Base-by-base conservation (phyloP, 64 coral and sea anemone species). In the Catalaphyllia jardinei region DNA sequence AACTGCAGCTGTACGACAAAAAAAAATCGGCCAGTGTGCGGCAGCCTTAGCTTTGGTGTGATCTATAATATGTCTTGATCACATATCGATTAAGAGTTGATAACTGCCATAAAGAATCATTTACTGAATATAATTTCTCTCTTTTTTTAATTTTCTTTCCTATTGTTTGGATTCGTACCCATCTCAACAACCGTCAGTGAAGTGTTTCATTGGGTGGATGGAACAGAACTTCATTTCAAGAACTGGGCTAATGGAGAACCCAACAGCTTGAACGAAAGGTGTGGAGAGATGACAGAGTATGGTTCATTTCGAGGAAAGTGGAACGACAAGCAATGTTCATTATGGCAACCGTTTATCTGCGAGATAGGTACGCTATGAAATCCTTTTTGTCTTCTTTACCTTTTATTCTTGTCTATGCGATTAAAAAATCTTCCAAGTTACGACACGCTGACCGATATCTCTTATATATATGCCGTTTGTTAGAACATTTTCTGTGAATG, bases 231-330 rank as follows among this genome's bases (percentile, higher is more conserved):
- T 31, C 19, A 17, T 62, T 83, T 62, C n/a, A n/a, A 18, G 30
- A 83, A 83, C 31, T 83, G 79, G 79, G 33, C 63, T 46, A 19
- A 15, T 67, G 8, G 54, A 18, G 16, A 14, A 10, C 79, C 79
- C 1, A 19, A 60, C 51, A 67, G 8, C 24, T 5, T 29, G 17
- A 61, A 24, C 22, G 79, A 83, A n/a, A 55, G 63, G 62, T 83
- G 79, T n/a, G 79, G 52, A 25, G 79, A 83, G 27, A 83, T 83
- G 79, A 83, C 79, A 61, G 57, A 62, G 29, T 83, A 83, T 60
- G 52, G 54, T 22, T 8, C 8, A 11, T 83, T 62, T 67, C 22
- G 52, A 16, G 79, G 79, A 31, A 83, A 31, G 31, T 83, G 79
- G 79, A 83, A 83, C 18, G 79, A 83, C 52, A 83, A 83, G 6